Base-by-base conservation (phyloP, 2,797 vertebrate genomes). In the Phoebastria nigripes region DNA sequence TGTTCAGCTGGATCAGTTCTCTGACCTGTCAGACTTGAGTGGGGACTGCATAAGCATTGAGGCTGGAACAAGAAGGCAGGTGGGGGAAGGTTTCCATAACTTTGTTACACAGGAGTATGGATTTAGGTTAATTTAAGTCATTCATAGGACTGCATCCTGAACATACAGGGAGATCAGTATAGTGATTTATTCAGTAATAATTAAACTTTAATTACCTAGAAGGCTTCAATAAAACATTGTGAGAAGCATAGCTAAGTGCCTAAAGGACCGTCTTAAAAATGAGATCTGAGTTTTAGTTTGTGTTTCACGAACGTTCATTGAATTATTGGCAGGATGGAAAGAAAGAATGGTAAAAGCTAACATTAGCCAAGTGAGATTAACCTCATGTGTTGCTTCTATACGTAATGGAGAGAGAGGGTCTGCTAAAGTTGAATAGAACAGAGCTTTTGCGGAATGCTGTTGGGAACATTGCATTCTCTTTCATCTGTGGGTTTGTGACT, bases 131-230 rank as follows among this genome's bases (percentile, higher is more conserved):
- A 37, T 79, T 72, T 47, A 47, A 73, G n/a, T 66, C 6, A 61
- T 47, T 87, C 7, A 6, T 17, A 22, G 51, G 35, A 16, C 31
- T 62, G 39, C 13, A 19, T 78, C 28, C 33, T 49, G 42, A 70
- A 58, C 15, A 3, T 62, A 54, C 6, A 49, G 39, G 47, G n/a
- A 82, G n/a, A 84, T 61, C 18, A 61, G 33, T 56, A 44, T 28
- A 81, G 79, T 82, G 61, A 87, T 77, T 93, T 94, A 89, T 87
- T 91, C 59, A 90, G 61, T 84, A 70, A 82, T 66, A 78, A 58
- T 93, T 52, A 87, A 94, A 82, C 12, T 90, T 87, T 58, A 61
- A 82, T 90, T 92, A 70, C 22, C 24, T 70, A 39, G 29, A 78
- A 87, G 52, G 8, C 35, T 85, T 92, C 33, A 56, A 21, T 76